Percentiles rank a stretch among this genome's conserved stretches.
Conservation (phyloP, 2,113 vertebrate genomes). For the Phrynocephalus versicolor region DNA sequence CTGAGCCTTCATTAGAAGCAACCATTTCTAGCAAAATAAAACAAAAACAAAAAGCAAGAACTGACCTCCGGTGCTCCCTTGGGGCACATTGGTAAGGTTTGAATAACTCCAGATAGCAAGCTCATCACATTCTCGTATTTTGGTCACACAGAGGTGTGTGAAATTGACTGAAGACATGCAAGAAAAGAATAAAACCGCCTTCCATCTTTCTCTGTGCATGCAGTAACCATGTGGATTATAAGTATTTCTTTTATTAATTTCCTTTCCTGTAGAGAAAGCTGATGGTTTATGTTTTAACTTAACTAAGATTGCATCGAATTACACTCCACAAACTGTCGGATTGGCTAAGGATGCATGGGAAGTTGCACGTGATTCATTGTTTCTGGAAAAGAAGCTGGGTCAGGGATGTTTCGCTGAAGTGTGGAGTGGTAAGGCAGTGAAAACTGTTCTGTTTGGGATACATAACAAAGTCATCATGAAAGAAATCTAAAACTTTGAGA, state of each 20-base stretch:
- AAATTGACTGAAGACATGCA: conserved; percentile 25
- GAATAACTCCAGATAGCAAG: conserved; percentile 52
- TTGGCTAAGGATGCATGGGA: conserved; percentile 99
- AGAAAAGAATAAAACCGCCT: conserved; percentile 66
- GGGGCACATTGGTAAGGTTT: conserved; percentile 46
- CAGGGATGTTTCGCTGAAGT: conserved; percentile 99
- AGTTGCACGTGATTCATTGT: conserved; percentile 86
- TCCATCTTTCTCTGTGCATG: conserved; percentile 89
- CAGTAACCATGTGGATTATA: conserved; percentile 77
- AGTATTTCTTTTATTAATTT: conserved; percentile 88
- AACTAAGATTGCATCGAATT: conserved; percentile 92
- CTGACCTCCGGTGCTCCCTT: conserved; percentile 24
- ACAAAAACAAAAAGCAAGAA: conserved; percentile 41
- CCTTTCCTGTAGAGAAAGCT: conserved; percentile 90
- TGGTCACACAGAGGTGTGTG: conserved; percentile 37
- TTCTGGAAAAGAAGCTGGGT: conserved; percentile 93
- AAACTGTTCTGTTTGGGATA: conserved; percentile 75
- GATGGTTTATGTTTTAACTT: conserved; percentile 99
- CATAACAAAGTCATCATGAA: conserved; percentile 67
- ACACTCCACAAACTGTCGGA: conserved; percentile 94
- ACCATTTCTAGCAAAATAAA: conserved; percentile 52
- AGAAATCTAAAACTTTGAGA: conserved; percentile 14
- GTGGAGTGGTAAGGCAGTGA: conserved; percentile 94
- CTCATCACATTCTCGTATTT: conserved; percentile 32
- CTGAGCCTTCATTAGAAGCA: conserved; percentile 51